Evolutionary conservation across 2,113 vertebrate genomes (phyloP).

Genomic region (Emberiza fucata): DNA sequence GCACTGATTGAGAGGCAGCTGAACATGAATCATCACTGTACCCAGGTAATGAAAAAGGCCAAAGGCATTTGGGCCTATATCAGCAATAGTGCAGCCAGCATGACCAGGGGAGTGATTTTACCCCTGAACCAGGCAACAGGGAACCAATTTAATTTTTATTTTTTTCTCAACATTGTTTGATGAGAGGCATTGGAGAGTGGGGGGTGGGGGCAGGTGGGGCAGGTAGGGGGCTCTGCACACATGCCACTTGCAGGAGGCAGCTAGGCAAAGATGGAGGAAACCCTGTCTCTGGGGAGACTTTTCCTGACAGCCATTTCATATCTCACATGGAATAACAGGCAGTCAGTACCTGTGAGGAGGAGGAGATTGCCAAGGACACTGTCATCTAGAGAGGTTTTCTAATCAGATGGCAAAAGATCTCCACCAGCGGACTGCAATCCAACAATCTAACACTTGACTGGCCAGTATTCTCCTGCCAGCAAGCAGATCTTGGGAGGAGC

Average conservation of each 20-base stretch:
- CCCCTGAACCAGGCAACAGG: not conserved
- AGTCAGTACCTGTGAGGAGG: not conserved
- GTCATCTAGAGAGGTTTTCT: not conserved
- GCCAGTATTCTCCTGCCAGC: no score
- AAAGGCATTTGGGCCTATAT: not conserved
- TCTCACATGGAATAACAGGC: not conserved
- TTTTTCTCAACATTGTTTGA: not conserved
- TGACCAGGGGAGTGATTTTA: not conserved
- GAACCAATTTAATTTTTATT: not conserved
- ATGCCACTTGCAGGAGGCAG: fast-evolving
- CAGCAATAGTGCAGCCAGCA: not conserved
- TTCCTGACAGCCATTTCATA: not conserved
- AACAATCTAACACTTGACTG: fast-evolving
- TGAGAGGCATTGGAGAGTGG: not conserved
- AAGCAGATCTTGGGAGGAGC: not conserved
- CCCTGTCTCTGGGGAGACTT: not conserved
- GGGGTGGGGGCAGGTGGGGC: no score
- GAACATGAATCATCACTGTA: not conserved
- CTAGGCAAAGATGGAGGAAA: not conserved
- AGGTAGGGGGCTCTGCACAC: no score
- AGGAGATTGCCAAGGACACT: no score
- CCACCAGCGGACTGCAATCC: no score
- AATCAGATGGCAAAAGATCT: fast-evolving
- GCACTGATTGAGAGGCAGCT: not conserved
- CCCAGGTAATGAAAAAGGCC: not conserved